Evolutionary conservation across 2,113 vertebrate species (phyloP).

Genomic region (Aptenodytes patagonicus): DNA sequence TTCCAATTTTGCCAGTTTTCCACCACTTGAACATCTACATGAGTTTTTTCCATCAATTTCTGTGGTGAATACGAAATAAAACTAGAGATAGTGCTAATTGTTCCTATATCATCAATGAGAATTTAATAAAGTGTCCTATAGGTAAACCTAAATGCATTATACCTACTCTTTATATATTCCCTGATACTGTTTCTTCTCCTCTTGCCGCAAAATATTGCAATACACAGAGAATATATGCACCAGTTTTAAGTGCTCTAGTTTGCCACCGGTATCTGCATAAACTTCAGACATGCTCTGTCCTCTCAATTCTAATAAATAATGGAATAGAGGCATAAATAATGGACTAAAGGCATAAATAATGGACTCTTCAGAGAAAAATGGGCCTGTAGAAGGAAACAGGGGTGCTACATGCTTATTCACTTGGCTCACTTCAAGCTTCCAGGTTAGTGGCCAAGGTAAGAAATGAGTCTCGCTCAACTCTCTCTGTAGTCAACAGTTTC

Average conservation of each 20-base stretch:
- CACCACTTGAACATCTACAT: neutral
- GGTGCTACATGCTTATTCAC: neutral
- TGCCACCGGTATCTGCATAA: neutral
- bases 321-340: neutral
- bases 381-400: neutral
- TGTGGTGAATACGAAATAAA: neutral
- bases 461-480: neutral
- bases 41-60: neutral
- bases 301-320: neutral
- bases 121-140: neutral
- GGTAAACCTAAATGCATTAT: neutral
- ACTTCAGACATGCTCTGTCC: neutral
- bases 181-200: neutral
- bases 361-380: neutral
- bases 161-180: neutral
- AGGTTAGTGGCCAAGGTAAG: neutral
- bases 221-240: neutral
- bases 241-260: neutral
- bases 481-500: neutral
- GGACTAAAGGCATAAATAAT: neutral
- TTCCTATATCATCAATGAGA: neutral
- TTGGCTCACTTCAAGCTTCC: neutral
- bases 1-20: neutral
- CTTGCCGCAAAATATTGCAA: neutral
- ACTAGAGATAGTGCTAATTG: neutral